A percentile compares a stretch with the other conserved stretches of the same genome.
phyloP scores from a whole-genome alignment of 2,113 vertebrate genomes.

The Sarotherodon lohbergeri region DNA sequence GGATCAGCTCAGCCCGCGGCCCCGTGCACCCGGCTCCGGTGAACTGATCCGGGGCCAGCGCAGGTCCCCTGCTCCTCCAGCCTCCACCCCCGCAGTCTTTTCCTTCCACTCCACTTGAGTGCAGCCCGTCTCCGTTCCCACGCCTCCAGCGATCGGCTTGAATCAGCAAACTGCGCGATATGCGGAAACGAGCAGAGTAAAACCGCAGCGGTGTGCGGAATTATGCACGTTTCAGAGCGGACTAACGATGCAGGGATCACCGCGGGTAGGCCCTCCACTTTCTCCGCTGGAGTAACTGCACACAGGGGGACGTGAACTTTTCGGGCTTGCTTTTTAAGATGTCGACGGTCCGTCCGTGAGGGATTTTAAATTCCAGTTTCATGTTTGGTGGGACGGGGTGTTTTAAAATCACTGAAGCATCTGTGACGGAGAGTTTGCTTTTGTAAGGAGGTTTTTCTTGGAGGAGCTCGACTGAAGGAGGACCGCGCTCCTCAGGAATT shows the following conservation, averaged over 20 bases:
- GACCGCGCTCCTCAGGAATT: conserved; percentile 34
- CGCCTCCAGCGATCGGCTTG: conserved; percentile 13
- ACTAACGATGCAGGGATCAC: background rate
- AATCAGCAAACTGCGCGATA: background rate
- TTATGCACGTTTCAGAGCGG: background rate
- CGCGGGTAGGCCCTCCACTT: background rate
- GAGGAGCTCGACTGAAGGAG: background rate
- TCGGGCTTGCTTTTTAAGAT: background rate
- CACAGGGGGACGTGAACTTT: conserved; percentile 30
- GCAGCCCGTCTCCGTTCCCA: conserved; percentile 4
- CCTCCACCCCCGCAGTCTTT: conserved; percentile 19
- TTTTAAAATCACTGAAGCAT: background rate
- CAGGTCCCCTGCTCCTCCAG: background rate
- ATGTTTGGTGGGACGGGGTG: background rate
- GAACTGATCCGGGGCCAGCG: conserved; percentile 26
- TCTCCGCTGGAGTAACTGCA: conserved; percentile 7
- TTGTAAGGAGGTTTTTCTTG: background rate
- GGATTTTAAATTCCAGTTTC: background rate
- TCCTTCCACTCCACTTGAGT: conserved; percentile 44
- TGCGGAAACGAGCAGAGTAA: background rate
- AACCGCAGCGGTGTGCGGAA: background rate
- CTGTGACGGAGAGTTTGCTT: background rate
- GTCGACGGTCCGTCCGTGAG: background rate
- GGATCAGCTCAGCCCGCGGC: conserved; percentile 14
- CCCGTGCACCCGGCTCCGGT: background rate